Percentiles rank a stretch among this genome's conserved stretches.
These are phyloP conservation scores for Sinopyrophorus schimmeli DNA, from an alignment of 2,888 invertebrate genomes.

Conservation along the genomic window DNA sequence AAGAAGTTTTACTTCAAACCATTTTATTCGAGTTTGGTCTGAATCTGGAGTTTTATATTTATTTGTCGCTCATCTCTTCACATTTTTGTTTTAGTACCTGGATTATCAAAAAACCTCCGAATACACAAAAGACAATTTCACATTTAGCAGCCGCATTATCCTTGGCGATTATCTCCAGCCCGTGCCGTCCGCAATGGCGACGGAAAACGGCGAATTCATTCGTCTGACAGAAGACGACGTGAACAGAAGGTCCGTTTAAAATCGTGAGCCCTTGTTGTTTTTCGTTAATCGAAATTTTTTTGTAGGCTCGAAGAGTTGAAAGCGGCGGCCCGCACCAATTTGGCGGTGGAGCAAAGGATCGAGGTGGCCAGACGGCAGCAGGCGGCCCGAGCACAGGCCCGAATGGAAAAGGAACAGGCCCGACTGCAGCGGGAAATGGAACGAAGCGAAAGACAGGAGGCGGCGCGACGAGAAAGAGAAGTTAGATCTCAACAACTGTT, in stretches of 20 bases:
- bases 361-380: slow-evolving; percentile 75
- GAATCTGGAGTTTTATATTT: background rate
- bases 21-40: background rate
- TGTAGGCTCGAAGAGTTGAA: slow-evolving; percentile 69
- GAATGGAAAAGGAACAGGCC: slow-evolving; percentile 71
- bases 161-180: slow-evolving; percentile 92
- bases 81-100: slow-evolving; percentile 66
- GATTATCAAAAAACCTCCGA: slow-evolving; percentile 64
- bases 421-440: slow-evolving; percentile 72
- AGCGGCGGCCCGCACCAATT: slow-evolving; percentile 63
- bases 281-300: background rate
- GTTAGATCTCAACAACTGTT: slow-evolving; percentile 81
- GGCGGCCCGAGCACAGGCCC: slow-evolving; percentile 74
- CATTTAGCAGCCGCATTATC: slow-evolving; percentile 85
- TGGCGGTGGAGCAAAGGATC: slow-evolving; percentile 75
- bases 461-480: slow-evolving; percentile 79
- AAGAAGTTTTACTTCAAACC: no score
- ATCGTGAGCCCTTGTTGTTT: background rate
- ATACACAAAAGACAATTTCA: slow-evolving; percentile 85
- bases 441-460: slow-evolving; percentile 80
- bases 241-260: slow-evolving; percentile 64
- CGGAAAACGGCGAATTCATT: slow-evolving; percentile 72
- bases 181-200: slow-evolving; percentile 62
- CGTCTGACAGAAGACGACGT: slow-evolving; percentile 83
- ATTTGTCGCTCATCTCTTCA: background rate